Evolutionary conservation across 2,113 vertebrate species (phyloP), one percentile per base, ranked within the genome.

Genomic region (Crotalus helleri): DNA sequence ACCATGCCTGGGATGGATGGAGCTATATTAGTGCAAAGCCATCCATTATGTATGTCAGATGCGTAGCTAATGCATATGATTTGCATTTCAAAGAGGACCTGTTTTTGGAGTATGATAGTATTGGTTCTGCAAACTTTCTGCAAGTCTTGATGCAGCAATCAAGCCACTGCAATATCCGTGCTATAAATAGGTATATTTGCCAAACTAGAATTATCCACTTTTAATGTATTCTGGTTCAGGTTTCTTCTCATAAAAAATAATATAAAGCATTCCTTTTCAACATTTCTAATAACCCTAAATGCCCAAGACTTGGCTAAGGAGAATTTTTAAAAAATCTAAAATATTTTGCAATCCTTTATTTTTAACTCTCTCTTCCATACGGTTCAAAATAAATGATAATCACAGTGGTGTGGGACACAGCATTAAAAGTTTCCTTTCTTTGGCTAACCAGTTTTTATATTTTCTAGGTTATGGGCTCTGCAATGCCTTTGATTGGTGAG

Each of bases 401-500:
- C 33, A 21, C 21, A 81, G 33, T 39, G 74, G 1, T 0, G 5
- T 21, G 0, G 7, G 49, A 12, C 17, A 15, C 26, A 49, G 21
- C 69, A 64, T 49, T 3, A 15, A 1, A 3, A 51, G 93, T 91
- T 9, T 4, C 5, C 0, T 29, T 0, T 85, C 92, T 26, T 6
- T 8, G 55, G 89, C 89, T 95, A 93, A 93, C 7, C n/a, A 15
- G 1, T 24, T 89, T 55, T 55, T 94, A 88, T 87, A 0, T 93
- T 91, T 92, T 90, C 19, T 96, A 99, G 99, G 98, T 99, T 93
- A 98, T 99, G 97, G 99, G 99, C 93, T 99, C 98, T 61, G 98
- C 99, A 51, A 99, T 99, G 99, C 99, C 98, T 57, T 96, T 99
- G 95, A 99, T 99, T 1, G 99, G 99, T 9, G 99, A 99, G 92